Conservation (phyloP, 2,888 invertebrate genomes). For the Ichneumoninae sp. region DNA sequence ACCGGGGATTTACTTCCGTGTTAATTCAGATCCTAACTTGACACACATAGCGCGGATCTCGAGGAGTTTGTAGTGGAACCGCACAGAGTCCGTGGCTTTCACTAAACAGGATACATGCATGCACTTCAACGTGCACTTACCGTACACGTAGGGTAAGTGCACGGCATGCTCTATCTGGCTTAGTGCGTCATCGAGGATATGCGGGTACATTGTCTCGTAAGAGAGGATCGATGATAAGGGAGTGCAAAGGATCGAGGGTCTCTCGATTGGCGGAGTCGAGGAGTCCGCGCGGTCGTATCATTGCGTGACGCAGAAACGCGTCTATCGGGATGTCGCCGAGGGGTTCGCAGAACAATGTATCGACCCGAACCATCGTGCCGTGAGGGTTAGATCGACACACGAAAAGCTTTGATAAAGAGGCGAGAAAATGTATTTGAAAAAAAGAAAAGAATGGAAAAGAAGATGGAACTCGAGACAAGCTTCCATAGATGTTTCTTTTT, state of each 20-base stretch:
- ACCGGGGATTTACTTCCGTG: neutral
- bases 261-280: conserved; percentile 32
- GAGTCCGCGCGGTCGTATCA: conserved; percentile 3
- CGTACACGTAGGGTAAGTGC: conserved; percentile 31
- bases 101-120: conserved; percentile 1
- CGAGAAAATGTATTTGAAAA: conserved; percentile 21
- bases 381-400: conserved; percentile 12
- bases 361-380: neutral
- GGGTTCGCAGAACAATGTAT: conserved; percentile 32
- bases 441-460: neutral
- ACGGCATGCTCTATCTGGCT: conserved; percentile 49
- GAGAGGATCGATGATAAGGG: conserved; percentile 58
- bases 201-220: conserved; percentile 52
- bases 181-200: conserved; percentile 46
- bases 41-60: neutral
- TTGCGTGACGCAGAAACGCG: conserved; percentile 19
- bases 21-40: neutral
- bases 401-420: conserved; percentile 11
- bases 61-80: neutral
- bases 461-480: conserved; percentile 11
- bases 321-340: conserved; percentile 13
- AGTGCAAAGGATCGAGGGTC: conserved; percentile 45
- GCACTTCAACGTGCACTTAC: conserved; percentile 27
- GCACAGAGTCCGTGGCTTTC: neutral
- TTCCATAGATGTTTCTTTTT: neutral